Base-by-base conservation (phyloP, 1,140 invertebrate species). In the Brachionus rubens region DNA sequence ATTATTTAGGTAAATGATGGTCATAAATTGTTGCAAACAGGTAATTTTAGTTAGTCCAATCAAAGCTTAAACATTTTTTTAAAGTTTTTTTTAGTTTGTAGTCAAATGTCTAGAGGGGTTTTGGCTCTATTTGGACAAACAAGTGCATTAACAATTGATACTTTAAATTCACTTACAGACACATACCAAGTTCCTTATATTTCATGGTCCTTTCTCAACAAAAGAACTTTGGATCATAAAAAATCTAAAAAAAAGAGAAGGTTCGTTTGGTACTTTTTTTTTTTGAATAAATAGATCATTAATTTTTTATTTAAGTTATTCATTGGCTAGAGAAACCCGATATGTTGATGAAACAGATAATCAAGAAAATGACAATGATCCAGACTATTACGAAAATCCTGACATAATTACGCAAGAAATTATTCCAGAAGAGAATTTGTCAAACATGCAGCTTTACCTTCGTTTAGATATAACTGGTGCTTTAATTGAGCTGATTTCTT, bases 131-230 rank as follows among this genome's bases (percentile, higher is more conserved):
- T 96, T 80, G 93, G 92, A 0, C 91, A 92, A 3, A 92, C 95
- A 9, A 91, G 91, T 78, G 91, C 92, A 5, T 92, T 94, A 79
- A 93, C 93, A 5, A 94, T 96, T 83, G 91, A 94, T 83, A 96
- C 93, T 16, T 88, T 96, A 46, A 92, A 96, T 82, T 94, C 92
- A 0, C 96, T 95, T 85, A 91, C 91, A 80, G 94, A 96, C 84
- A 95, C 93, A 4, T 96, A 96, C 83, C 91, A 94, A 83, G 91
- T 96, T 90, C 94, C 94, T 24, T 95, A 96, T 82, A 88, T 97
- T 41, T 94, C 79, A n/a, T 72, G 68, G 68, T 72, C 46, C 7
- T 41, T 2, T 65, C 10, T 26, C 3, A 43, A 5, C 21, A 65
- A 65, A 46, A 65, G 4, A 21, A 59, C 10, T 19, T 36, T 2